Conservation (phyloP, 1,140 invertebrate genomes). For the Belonocnema kinseyi region DNA sequence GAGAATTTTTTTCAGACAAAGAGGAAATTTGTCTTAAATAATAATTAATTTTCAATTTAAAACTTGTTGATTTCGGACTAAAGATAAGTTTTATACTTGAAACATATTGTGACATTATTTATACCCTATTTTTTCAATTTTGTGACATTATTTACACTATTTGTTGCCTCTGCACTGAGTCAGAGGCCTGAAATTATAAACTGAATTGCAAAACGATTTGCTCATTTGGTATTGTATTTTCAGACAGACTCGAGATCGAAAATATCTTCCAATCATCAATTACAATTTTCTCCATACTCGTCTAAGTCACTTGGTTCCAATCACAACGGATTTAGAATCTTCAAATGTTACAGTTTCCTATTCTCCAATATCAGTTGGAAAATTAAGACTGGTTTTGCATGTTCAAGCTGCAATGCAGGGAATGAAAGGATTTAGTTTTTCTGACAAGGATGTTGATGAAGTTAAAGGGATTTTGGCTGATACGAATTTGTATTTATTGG, state of each 20-base stretch:
- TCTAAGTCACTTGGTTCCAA: constrained; percentile 82
- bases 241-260: constrained; percentile 79
- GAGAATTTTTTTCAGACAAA: no score
- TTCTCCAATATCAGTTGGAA: constrained; percentile 82
- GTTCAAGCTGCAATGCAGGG: constrained; percentile 87
- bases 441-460: constrained; percentile 96
- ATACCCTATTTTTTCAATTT: no score
- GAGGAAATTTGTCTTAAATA: no score
- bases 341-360: constrained; percentile 80
- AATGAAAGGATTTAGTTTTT: constrained; percentile 88
- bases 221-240: constrained; percentile 58
- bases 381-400: constrained; percentile 85
- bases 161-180: no score
- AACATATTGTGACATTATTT: no score
- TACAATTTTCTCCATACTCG: constrained; percentile 89
- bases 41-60: no score
- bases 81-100: no score
- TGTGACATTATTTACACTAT: no score
- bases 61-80: no score
- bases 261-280: constrained; percentile 89
- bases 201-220: constrained; percentile 33
- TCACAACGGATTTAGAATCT: constrained; percentile 77
- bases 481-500: constrained; percentile 95
- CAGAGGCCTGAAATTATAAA: no score
- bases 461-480: constrained; percentile 97